Evolutionary conservation across 1,140 invertebrate genomes (phyloP), one percentile per base, ranked within the genome.

Genomic region (Drosophila seguyi): DNA sequence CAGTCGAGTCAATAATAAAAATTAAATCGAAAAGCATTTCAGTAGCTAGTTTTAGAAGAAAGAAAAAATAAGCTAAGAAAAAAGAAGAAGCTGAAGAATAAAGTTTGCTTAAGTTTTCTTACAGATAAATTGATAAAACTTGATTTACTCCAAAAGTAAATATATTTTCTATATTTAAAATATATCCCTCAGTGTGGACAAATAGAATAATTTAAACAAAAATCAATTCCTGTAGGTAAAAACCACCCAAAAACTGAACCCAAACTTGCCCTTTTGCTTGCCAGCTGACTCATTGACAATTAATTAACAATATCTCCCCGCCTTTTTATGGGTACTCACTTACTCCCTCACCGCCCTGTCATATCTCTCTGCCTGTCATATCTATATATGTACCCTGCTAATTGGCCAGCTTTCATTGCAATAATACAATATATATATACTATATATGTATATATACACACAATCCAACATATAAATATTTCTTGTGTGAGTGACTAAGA

Each of bases 401-500:
- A 87, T 87, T 87, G 83, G 80, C 66, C 71, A 84, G 84, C 83
- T 87, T 87, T 87, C 83, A 88, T 83, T 88, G 75, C 59, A 83
- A 79, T 76, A 88, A 87, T 73, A 87, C 62, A 79, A 77, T 79
- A 88, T 69, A 73, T 66, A 75, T 13, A 13, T 13, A 13, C 2
- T 10, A 75, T 13, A 13, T 13, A 13, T 1, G 6, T 13, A 75
- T 66, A 68, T 66, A 75, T 52, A 86, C 53, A 22, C n/a, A 50
- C 22, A 48, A 16, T 65, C 69, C 63, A 52, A 60, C n/a, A 68
- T 86, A 74, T 75, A 75, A 27, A 68, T 48, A 65, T 65, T 57
- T 68, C 59, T 75, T 59, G 61, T 82, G 66, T 82, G 79, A 86
- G 79, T 86, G 82, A 86, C 82, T 87, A 86, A 86, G 82, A 82